Base-by-base conservation (phyloP, 2,888 invertebrate species). In the Heliconius hortense region DNA sequence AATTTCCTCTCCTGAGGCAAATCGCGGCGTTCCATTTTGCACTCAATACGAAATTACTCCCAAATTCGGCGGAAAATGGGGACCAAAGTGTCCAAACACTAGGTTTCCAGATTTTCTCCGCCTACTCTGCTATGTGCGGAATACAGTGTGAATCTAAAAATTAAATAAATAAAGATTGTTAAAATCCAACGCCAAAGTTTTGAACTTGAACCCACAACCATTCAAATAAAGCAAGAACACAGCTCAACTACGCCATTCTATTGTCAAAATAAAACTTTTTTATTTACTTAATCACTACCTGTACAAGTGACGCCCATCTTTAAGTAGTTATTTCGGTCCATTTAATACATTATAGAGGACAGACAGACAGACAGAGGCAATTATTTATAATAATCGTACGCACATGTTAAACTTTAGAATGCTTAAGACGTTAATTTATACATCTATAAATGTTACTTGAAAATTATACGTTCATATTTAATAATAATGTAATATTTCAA, bases 321-420 rank as follows among this genome's bases (percentile, higher is more conserved):
- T 75, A 56, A 69, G 26, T 53, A 67, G 63, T 74, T 77, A 77
- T 77, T 77, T 77, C 60, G 28, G 75, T 77, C 68, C n/a, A 68
- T 66, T 77, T 74, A 64, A 77, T 71, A 53, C 59, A 64, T 63
- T 31, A 64, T 48, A 74, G 67, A 31, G 70, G 71, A 74, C 73
- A 31, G 70, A 73, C 69, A 63, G 71, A 77, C 66, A 60, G 74
- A 77, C 77, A 69, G 63, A 72, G 68, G 68, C 75, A 72, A 75
- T 77, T 75, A 77, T 72, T 69, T 77, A 75, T 69, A 72, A 75
- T 75, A 75, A 75, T 56, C 75, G 75, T 67, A 72, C 18, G 63
- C 77, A 77, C 72, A 77, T 77, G 77, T 77, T 75, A 70, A 70
- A 35, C 74, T 63, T 75, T 70, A 53, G 59, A 75, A 71, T 71